These are phyloP conservation scores for Cerastis rubricosa DNA, from an alignment of 2,888 invertebrate species.

Conservation along the genomic window DNA sequence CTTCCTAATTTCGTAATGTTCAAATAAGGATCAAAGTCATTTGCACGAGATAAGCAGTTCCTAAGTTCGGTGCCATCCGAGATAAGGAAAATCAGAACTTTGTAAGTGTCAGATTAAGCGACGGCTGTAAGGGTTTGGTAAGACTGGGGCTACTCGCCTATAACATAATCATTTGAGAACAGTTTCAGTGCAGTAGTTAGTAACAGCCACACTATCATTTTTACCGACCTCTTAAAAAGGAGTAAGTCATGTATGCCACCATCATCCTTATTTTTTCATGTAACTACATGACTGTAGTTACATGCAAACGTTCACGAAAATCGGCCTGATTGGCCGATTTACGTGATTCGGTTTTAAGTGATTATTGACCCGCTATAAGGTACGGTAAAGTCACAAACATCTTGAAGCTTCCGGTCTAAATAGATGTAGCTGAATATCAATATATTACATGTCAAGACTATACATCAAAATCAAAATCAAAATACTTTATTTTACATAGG, in stretches of 20 bases:
- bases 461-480: no score
- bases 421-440: neutral
- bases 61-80: neutral
- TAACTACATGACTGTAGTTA: no score
- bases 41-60: constrained; percentile 5
- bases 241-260: no score
- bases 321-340: no score
- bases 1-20: neutral
- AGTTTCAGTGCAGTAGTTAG: neutral
- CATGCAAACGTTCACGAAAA: no score
- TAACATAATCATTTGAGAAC: neutral
- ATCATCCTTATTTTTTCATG: no score
- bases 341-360: no score
- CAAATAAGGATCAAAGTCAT: constrained; percentile 7
- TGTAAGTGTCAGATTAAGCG: constrained; percentile 3
- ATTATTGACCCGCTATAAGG: no score
- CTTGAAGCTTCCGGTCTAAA: neutral
- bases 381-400: no score
- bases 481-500: no score
- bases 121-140: neutral
- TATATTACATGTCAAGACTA: neutral
- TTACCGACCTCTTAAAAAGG: no score
- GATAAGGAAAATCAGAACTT: constrained; percentile 11
- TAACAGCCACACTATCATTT: neutral
- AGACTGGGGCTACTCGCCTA: neutral